A percentile compares a stretch with the other conserved stretches of the same genome.
Evolutionary conservation across 2,113 vertebrate species (phyloP).

Genomic region (Sapayoa aenigma): DNA sequence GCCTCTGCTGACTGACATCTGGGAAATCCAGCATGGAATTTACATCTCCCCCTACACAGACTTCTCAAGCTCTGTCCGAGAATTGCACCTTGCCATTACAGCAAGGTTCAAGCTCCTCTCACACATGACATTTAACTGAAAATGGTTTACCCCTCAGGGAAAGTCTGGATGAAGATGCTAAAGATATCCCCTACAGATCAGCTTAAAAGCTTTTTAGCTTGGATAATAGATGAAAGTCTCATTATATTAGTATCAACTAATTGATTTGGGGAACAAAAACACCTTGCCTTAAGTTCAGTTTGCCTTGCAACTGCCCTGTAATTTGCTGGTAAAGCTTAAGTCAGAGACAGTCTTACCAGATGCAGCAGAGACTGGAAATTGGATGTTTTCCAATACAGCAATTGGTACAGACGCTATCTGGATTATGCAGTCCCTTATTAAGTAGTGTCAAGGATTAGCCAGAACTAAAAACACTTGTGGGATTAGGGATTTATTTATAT

Average conservation of each 20-base stretch:
- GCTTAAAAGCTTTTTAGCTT: constrained; percentile 30
- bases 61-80: background rate
- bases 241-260: constrained; percentile 12
- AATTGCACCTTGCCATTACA: background rate
- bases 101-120: background rate
- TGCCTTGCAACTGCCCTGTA: background rate
- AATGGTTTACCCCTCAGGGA: background rate
- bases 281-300: background rate
- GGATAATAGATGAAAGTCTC: background rate
- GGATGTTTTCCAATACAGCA: constrained; percentile 32
- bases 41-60: background rate
- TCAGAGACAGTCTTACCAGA: background rate
- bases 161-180: constrained; percentile 31
- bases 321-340: background rate
- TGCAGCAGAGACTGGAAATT: background rate
- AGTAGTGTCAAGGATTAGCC: constrained; percentile 50
- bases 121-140: background rate
- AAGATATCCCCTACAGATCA: constrained; percentile 8
- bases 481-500: constrained; percentile 59
- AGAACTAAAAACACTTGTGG: constrained; percentile 47
- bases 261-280: constrained; percentile 20
- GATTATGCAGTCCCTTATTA: constrained; percentile 40
- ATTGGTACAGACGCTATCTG: background rate
- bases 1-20: background rate
- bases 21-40: background rate